Evolutionary conservation across 2,113 vertebrate genomes (phyloP).

Genomic region (Odocoileus hemionus): DNA sequence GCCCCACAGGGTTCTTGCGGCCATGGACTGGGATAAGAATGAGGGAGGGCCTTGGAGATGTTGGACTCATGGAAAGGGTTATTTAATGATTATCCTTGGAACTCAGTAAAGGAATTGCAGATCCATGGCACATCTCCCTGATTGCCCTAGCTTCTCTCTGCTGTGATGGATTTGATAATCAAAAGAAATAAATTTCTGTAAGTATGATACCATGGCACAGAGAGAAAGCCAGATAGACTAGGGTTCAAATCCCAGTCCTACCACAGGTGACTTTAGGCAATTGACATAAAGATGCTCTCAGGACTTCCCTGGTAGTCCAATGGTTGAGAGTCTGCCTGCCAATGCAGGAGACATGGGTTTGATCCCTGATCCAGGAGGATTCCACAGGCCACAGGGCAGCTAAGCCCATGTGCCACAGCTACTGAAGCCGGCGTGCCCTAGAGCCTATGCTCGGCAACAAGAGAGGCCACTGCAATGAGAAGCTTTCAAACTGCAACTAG

Average conservation of each 20-base stretch:
- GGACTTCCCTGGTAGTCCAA: background rate
- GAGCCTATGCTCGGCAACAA: background rate
- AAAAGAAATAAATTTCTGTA: background rate
- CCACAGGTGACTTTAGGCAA: accelerated
- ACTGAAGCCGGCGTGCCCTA: background rate
- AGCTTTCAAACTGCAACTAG: background rate
- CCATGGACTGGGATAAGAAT: background rate
- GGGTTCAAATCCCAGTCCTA: background rate
- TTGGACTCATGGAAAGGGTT: accelerated
- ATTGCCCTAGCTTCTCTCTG: background rate
- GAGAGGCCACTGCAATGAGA: background rate
- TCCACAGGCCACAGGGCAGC: background rate
- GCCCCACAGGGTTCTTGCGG: no score
- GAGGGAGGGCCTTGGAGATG: background rate
- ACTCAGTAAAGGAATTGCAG: background rate
- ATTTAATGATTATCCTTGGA: background rate
- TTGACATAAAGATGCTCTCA: background rate
- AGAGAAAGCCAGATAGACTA: background rate
- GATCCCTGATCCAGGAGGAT: background rate
- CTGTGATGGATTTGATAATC: background rate
- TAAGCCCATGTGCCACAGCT: background rate
- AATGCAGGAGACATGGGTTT: background rate
- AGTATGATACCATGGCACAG: background rate
- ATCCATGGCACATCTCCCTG: background rate
- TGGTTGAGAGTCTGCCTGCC: background rate